Evolutionary conservation across 1,140 invertebrate genomes (phyloP), one percentile per base, ranked within the genome.

Genomic region (Diploscapter pachys): DNA sequence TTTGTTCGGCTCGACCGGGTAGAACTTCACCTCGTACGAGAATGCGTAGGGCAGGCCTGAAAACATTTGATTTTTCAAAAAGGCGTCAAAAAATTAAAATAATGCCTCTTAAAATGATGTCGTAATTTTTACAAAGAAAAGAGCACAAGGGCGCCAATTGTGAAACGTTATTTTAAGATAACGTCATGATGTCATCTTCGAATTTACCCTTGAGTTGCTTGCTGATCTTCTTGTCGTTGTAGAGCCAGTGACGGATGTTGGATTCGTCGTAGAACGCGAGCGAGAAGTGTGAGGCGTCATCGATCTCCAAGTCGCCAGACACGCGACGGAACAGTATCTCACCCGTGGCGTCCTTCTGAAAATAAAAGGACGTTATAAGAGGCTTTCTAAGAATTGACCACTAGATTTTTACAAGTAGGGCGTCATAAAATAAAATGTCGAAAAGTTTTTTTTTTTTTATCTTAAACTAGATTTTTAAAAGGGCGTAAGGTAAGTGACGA

Each of bases 21-120:
- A 99, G 88, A 99, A 99, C 88, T 98, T 99, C 4, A 99, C 95
- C 86, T 94, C 92, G 87, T 99, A 98, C 81, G 90, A 90, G 83
- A 98, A 92, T 78, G 92, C 91, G 94, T 94, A 97, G 51, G 94
- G 93, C 80, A 93, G 92, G 83, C 89, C 92, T 94, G 86, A 8
- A 88, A 31, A 31, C n/a, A 31, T 31, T 31, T 1, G 31, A 31
- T 31, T 31, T 31, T 72, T 80, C 54, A 11, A 9, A 31, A 31
- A 31, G 31, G 31, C 51, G 13, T 69, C 62, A 11, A 2, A 65
- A 11, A 54, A 56, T 69, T 69, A 2, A 5, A 9, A 11, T 31
- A 11, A 11, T 2, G 2, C 50, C 9, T 49, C 2, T 52, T 48
- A 48, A 69, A 69, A 31, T 31, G 31, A 31, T 31, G 31, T 31